Evolutionary conservation across 2,113 vertebrate species (phyloP), one percentile per base, ranked within the genome.

Genomic region (Podilymbus podiceps): DNA sequence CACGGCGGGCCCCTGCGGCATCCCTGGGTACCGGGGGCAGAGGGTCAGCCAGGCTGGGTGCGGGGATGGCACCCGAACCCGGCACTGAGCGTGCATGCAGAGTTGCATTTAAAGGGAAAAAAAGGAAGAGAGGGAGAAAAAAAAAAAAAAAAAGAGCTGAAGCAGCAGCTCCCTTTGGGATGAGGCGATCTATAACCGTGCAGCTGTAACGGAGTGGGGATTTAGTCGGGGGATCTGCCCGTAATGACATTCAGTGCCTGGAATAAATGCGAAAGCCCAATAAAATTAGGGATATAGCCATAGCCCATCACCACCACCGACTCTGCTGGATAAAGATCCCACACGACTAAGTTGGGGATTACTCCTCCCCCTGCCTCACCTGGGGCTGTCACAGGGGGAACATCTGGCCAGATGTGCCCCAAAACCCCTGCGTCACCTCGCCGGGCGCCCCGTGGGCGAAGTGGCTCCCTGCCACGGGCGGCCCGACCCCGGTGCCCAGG

Each of bases 211-310:
- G 4, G 95, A 84, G 59, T n/a, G 0, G 44, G 93, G 93, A 94
- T 95, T 97, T 96, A 93, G 22, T 3, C 5, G 1, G 63, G 55
- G 85, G 92, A 96, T 97, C 95, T 92, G 93, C 85, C 90, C 35
- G 0, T 96, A 94, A 96, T 95, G 93, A 88, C 88, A 96, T 94
- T 97, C 91, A 95, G 79, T 76, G 93, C 90, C 75, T 73, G 85
- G 72, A 90, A 88, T 56, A 94, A 97, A 91, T 4, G 71, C 73
- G 93, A 88, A 95, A 95, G 13, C 92, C 90, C 88, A 52, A 63
- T 63, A 94, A 95, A 96, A 96, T 86, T 81, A 89, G 60, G 85
- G 5, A 35, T 8, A 40, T 19, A 89, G 72, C 86, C 78, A 50
- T 46, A 6, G 58, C 62, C 88, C 75, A 5, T 46, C 89, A 31